phyloP scores from a whole-genome alignment of 2,797 vertebrate species.

The Decapterus maruadsi region DNA sequence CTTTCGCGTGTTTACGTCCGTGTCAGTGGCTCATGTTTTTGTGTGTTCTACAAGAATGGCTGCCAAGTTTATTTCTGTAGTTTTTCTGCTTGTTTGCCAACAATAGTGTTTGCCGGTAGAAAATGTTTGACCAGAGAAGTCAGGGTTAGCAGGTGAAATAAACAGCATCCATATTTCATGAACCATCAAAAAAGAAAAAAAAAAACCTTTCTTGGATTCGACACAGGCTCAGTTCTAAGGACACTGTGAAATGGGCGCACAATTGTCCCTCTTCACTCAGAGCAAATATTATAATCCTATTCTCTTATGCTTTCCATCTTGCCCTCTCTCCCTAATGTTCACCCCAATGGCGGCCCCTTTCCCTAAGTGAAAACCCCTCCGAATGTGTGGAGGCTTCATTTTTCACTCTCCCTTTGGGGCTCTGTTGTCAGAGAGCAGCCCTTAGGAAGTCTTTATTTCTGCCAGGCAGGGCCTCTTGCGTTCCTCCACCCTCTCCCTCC shows the following conservation, averaged over 20 bases:
- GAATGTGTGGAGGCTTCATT: slow-evolving; percentile 95
- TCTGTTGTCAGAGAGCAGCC: slow-evolving; percentile 98
- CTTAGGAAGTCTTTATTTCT: slow-evolving; percentile 99
- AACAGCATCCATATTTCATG: slow-evolving; percentile 82
- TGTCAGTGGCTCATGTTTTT: slow-evolving; percentile 61
- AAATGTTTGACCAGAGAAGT: slow-evolving; percentile 65
- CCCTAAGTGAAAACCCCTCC: slow-evolving; percentile 85
- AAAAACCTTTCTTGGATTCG: slow-evolving; percentile 63
- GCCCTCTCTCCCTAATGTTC: slow-evolving; percentile 77
- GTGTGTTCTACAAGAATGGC: slow-evolving; percentile 55
- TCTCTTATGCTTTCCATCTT: slow-evolving; percentile 84
- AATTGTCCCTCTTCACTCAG: slow-evolving; percentile 77
- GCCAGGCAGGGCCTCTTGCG: slow-evolving; percentile 96
- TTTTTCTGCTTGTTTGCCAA: slow-evolving; percentile 49
- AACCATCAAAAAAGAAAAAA: slow-evolving; percentile 60
- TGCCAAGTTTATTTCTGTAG: slow-evolving; percentile 73
- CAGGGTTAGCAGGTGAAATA: slow-evolving; percentile 81
- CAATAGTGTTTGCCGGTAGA: slow-evolving; percentile 47
- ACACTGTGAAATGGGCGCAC: slow-evolving; percentile 78
- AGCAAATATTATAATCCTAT: slow-evolving; percentile 88
- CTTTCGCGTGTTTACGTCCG: slow-evolving; percentile 63
- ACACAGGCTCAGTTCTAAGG: slow-evolving; percentile 77
- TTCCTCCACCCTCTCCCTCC: slow-evolving; percentile 96
- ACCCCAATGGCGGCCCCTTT: slow-evolving; percentile 82
- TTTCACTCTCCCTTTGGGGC: slow-evolving; percentile 92